phyloP scores from a whole-genome alignment of 2,888 invertebrate species.

The Zeuzera pyrina region DNA sequence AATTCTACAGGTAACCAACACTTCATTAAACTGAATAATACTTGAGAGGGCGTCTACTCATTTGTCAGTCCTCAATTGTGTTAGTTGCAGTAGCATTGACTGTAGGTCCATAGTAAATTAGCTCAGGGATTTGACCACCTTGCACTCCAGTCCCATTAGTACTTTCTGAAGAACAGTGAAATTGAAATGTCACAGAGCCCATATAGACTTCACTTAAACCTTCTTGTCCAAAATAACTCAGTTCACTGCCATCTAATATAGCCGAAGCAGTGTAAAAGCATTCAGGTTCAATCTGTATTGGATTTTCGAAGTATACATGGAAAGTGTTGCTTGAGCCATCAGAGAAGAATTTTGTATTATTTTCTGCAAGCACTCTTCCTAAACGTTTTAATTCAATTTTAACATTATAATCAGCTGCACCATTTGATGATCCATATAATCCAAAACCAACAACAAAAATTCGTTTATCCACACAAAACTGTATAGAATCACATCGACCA shows the following conservation, averaged over 20 bases:
- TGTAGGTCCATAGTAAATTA: conserved; percentile 94
- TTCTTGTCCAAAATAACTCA: conserved; percentile 98
- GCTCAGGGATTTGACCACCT: conserved; percentile 97
- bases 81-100: conserved; percentile 54
- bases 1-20: conserved; percentile 10
- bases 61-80: conserved; percentile 66
- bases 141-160: conserved; percentile 98
- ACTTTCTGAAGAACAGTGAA: conserved; percentile 97
- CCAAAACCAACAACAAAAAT: conserved; percentile 98
- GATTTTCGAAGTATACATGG: conserved; percentile 85
- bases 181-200: conserved; percentile 95
- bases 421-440: conserved; percentile 95
- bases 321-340: conserved; percentile 98
- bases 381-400: conserved; percentile 94
- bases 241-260: conserved; percentile 91
- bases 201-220: conserved; percentile 95
- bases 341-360: conserved; percentile 94
- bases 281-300: conserved; percentile 93
- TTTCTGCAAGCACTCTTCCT: conserved; percentile 91
- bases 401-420: conserved; percentile 95
- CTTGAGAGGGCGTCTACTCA: conserved; percentile 35
- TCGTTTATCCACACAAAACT: conserved; percentile 95
- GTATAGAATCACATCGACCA: conserved; percentile 96
- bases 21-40: conserved; percentile 45
- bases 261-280: conserved; percentile 97